Base-by-base conservation (phyloP, 2,888 invertebrate species). In the Drosophila sordidula region DNA sequence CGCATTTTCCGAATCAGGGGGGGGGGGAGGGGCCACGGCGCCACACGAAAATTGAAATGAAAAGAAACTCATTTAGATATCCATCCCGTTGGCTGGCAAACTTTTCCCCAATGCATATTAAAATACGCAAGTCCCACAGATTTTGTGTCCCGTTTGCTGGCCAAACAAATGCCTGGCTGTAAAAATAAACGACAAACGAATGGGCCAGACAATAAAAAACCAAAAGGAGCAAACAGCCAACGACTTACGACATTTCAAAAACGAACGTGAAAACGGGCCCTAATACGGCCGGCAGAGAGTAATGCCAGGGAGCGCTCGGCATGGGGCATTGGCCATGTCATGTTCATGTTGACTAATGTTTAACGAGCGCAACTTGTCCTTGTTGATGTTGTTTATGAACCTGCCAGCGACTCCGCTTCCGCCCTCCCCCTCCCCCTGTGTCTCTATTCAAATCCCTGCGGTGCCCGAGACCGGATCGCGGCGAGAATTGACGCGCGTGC, bases 81-180 rank as follows among this genome's bases (percentile, higher is more conserved):
- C 36, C 47, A 22, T 11, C 50, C 41, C 9, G 18, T 18, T 18
- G 54, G 54, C 51, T 66, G 77, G 63, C 69, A 70, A 86, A 89
- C 87, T 73, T 87, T 80, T 87, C 90, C 90, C 90, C 89, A 89
- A 89, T 89, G 90, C 83, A 89, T 90, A 89, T 90, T 89, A 90
- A 90, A 90, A 90, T 80, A 75, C 74, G 56, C 61, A 67, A 55
- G 49, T 72, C 68, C 75, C 71, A 67, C 72, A 71, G 78, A 75
- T 66, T 69, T 56, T 57, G 62, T 65, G 51, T 47, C 41, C 49
- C 46, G 65, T 69, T 61, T 56, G 64, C 70, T 73, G 84, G 63
- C 78, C 87, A 88, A 86, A 88, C 75, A 88, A 87, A 89, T 89
- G 86, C 66, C 69, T 61, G 74, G 76, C 73, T 68, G 80, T 90